phyloP scores from a whole-genome alignment of 2,797 vertebrate species.

The Falco peregrinus region DNA sequence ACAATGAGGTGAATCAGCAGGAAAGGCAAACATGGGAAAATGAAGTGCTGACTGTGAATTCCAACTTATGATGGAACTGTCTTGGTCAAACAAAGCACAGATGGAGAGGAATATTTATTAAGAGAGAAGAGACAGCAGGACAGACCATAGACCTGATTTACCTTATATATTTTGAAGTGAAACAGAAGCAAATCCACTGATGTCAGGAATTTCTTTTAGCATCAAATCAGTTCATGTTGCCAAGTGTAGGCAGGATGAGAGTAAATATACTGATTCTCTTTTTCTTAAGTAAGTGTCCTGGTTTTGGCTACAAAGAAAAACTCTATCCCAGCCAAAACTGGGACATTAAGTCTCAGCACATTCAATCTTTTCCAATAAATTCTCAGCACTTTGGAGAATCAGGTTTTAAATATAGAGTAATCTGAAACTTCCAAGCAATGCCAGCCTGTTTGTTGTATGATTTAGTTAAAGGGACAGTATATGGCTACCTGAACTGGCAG shows the following conservation, averaged over 20 bases:
- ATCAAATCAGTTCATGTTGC: not conserved
- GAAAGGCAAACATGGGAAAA: not conserved
- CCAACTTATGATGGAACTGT: not conserved
- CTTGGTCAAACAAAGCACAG: not conserved
- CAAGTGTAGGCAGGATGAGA: not conserved
- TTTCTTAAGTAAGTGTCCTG: not conserved
- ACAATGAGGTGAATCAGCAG: not conserved
- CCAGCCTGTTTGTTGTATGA: not conserved
- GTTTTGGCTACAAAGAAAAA: too few relatives aligned
- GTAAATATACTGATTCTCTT: not conserved
- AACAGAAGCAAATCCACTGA: not conserved
- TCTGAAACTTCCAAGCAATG: not conserved
- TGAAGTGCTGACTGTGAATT: not conserved
- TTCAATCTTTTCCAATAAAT: not conserved
- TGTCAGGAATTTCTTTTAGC: not conserved
- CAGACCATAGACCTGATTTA: not conserved
- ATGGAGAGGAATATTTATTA: not conserved
- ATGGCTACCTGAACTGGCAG: not conserved
- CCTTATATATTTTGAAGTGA: not conserved
- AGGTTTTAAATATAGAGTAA: not conserved
- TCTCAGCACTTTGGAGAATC: not conserved
- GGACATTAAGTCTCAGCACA: not conserved
- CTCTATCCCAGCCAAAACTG: too few relatives aligned
- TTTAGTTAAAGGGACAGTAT: not conserved
- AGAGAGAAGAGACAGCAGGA: not conserved